Evolutionary conservation across 1,140 invertebrate genomes (phyloP).

Genomic region (Sarcophaga peregrina): DNA sequence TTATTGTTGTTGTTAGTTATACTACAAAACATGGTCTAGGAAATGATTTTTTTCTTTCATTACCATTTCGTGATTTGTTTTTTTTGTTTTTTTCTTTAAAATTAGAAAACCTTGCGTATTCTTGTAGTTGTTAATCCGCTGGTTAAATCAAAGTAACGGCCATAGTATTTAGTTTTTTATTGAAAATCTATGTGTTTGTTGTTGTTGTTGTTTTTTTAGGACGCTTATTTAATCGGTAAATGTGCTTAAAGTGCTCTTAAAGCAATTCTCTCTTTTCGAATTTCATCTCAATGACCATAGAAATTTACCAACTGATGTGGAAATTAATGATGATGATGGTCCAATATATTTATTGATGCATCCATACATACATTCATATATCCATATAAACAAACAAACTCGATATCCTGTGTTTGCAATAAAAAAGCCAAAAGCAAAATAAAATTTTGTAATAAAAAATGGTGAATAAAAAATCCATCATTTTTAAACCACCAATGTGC

Average conservation of each 20-base stretch:
- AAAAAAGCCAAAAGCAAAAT: too few species aligned
- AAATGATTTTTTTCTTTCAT: neutral
- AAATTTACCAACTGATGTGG: conserved; percentile 39
- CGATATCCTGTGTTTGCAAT: conserved; percentile 1
- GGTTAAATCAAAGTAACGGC: neutral
- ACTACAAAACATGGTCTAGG: neutral
- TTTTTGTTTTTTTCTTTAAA: neutral
- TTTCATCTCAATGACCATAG: conserved; percentile 31
- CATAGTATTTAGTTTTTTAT: conserved; percentile 13
- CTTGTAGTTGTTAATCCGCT: neutral
- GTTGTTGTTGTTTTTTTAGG: conserved; percentile 2
- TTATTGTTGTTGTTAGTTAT: conserved; percentile 23
- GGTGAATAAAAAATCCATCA: conserved; percentile 13
- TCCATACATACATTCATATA: neutral
- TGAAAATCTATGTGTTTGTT: neutral
- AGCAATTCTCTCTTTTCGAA: conserved; percentile 23
- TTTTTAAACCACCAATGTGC: neutral
- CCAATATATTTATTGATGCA: conserved; percentile 32
- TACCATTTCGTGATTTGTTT: neutral
- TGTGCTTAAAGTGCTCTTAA: neutral
- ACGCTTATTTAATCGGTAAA: neutral
- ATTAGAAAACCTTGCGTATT: too few species aligned
- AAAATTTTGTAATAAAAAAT: neutral
- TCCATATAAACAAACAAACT: neutral
- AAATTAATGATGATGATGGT: conserved; percentile 36